Base-by-base conservation (phyloP, 1,140 invertebrate species). In the Pogonognathellus flavescens region DNA sequence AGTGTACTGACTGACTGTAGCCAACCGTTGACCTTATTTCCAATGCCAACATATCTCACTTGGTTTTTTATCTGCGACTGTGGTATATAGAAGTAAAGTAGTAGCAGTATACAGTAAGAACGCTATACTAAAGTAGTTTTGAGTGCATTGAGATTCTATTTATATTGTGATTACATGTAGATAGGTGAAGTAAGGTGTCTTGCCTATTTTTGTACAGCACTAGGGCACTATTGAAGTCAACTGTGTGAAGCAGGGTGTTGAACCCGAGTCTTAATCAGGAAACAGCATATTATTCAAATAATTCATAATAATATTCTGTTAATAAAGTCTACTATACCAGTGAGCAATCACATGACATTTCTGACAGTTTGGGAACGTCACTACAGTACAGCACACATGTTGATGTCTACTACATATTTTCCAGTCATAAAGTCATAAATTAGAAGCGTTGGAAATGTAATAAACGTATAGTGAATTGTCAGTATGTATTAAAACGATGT, bases 261-360 rank as follows among this genome's bases (percentile, higher is more conserved):
- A 66, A 66, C 62, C 62, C 62, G 62, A 22, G 62, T 66, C 62
- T 14, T 66, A 66, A 66, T 66, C 62, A 66, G 62, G 62, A 66
- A 66, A 66, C 62, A 66, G 62, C 62, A 25, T 66, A 66, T 66
- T 66, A 66, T 66, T 66, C 62, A 66, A n/a, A n/a, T n/a, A n/a
- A n/a, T n/a, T n/a, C n/a, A n/a, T n/a, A n/a, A n/a, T 66, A 66
- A 66, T 66, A 66, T 66, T 66, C 62, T 66, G 62, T 66, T 66
- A 66, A 66, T 66, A 66, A 66, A 66, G 62, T 66, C 62, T 66
- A 66, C 62, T 7, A 66, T 66, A 66, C 62, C 11, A 66, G 22
- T 66, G 62, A 66, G 62, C 22, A 13, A 66, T 66, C 20, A 25
- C 62, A 66, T 66, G 62, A 66, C 62, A 66, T 66, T 66, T 66